Evolutionary conservation across 1,140 invertebrate genomes (phyloP), one percentile per base, ranked within the genome.

Genomic region (Conus betulinus): DNA sequence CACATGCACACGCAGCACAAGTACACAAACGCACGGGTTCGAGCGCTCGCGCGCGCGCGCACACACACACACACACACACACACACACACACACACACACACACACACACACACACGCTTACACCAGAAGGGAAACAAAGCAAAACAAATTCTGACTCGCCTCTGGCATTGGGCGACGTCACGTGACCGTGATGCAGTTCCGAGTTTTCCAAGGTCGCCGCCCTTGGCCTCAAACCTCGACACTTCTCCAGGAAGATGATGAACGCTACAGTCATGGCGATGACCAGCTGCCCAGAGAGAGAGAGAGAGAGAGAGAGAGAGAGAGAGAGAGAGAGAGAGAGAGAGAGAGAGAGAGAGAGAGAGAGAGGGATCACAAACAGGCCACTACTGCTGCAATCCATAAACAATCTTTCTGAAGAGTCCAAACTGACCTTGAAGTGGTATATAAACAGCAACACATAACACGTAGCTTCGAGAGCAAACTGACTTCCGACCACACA

Each of bases 201-300:
- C 63, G 15, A 27, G 57, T 63, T 67, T 23, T 88, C 89, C 51
- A 51, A 39, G 10, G 87, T n/a, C 5, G 85, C 81, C 11, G 51
- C 71, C 57, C 85, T 85, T 0, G 85, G 88, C 67, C 87, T 90
- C 25, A 88, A 81, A 27, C 81, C 85, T 15, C 88, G 85, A 8
- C n/a, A 78, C 53, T 88, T 90, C 87, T 90, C 88, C 74, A 88
- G 67, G 84, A 90, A 88, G 27, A 90, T 89, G 67, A 90, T 67
- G 63, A 84, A 90, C 23, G 87, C 79, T 6, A 90, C 90, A 10
- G 89, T 84, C 3, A 81, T 53, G 6, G 90, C 88, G 25, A 90
- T 89, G 60, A 52, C 23, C 51, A 90, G 85, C 90, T 90, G 87
- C 27, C 13, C 25, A 52, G 78, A 79, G 78, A n/a, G 78, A 52